These are phyloP conservation scores for Rhaphigaster nebulosa DNA, from an alignment of 2,888 invertebrate species.

Conservation along the genomic window DNA sequence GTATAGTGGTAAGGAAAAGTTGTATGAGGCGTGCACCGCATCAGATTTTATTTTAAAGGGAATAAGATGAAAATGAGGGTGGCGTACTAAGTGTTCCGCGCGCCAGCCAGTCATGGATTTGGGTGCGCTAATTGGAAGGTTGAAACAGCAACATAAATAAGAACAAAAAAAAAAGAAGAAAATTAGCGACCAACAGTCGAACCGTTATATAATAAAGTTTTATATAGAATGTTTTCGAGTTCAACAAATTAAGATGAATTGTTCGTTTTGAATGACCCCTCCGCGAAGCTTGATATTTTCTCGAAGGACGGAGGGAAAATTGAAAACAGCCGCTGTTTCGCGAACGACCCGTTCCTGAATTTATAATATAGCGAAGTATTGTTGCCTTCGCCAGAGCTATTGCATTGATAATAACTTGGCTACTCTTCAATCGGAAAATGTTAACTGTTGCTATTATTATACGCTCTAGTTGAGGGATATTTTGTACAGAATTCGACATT, in stretches of 20 bases:
- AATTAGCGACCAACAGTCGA: no score
- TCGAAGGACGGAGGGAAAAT: neutral
- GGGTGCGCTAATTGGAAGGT: no score
- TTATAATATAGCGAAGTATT: neutral
- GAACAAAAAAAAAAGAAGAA: no score
- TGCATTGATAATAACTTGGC: neutral
- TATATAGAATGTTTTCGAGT: neutral
- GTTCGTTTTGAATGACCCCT: neutral
- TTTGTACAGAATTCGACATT: neutral
- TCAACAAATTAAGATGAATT: neutral
- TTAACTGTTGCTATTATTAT: neutral
- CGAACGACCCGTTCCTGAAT: neutral
- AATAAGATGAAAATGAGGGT: no score
- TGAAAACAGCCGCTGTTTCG: neutral
- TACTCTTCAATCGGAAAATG: constrained; percentile 14
- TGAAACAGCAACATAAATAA: no score
- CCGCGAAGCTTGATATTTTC: neutral
- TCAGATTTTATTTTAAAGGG: no score
- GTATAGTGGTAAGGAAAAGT: no score
- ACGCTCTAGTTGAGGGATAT: neutral
- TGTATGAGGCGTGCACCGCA: no score
- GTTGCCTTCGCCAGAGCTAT: neutral
- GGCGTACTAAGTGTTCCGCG: no score
- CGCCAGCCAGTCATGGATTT: no score
- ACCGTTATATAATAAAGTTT: no score